phyloP scores from a whole-genome alignment of 1,140 invertebrate genomes.

The Rhizoglyphus robini region DNA sequence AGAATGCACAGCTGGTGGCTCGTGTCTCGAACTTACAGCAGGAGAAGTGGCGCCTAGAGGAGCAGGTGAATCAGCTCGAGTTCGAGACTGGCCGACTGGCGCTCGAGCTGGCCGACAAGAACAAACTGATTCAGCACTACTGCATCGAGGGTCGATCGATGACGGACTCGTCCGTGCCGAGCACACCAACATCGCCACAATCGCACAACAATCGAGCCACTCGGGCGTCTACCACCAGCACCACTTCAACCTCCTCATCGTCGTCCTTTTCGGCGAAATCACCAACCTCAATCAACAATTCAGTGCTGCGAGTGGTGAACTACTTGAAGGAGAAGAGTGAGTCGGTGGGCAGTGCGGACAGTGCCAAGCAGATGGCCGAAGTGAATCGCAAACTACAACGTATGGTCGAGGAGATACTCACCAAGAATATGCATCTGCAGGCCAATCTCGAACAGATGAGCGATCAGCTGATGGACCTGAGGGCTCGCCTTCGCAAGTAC shows the following conservation, averaged over 20 bases:
- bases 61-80: conserved; percentile 41
- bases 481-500: conserved; percentile 1
- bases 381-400: conserved; percentile 31
- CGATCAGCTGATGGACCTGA: background rate
- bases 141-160: too few species aligned
- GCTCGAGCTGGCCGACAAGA: conserved; percentile 40
- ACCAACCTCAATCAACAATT: conserved; percentile 32
- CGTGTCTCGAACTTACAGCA: conserved; percentile 37
- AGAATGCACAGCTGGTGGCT: conserved; percentile 35
- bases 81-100: too few species aligned
- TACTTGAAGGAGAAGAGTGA: conserved; percentile 36
- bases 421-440: conserved; percentile 46
- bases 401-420: conserved; percentile 44
- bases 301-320: conserved; percentile 37
- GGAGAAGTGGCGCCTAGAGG: conserved; percentile 41
- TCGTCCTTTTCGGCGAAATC: too few species aligned
- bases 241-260: conserved; percentile 8
- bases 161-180: too few species aligned
- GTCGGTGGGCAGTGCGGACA: background rate
- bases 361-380: conserved; percentile 31
- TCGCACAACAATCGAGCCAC: too few species aligned
- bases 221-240: too few species aligned
- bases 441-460: conserved; percentile 25
- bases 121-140: conserved; percentile 41
- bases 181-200: too few species aligned